A percentile compares a stretch with the other conserved stretches of the same genome.
These are phyloP conservation scores for Rutpela maculata DNA, from an alignment of 2,888 invertebrate genomes.

Conservation along the genomic window DNA sequence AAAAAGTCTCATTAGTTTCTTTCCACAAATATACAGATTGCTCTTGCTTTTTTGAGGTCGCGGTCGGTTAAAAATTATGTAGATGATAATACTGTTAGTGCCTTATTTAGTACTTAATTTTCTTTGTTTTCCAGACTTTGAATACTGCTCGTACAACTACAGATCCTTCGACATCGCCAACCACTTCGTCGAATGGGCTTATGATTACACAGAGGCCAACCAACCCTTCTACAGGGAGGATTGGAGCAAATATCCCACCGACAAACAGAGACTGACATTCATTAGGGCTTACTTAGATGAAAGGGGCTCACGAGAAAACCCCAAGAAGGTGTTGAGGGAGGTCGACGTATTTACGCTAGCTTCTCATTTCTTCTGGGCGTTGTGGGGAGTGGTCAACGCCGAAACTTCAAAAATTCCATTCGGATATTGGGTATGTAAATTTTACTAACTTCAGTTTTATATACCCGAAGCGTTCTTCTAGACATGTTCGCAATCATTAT, in stretches of 20 bases:
- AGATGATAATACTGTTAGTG: too few relatives aligned
- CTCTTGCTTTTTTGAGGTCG: too few relatives aligned
- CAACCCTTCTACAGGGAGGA: conserved; percentile 86
- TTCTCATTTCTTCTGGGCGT: conserved; percentile 94
- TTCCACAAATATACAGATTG: too few relatives aligned
- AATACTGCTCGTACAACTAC: conserved; percentile 96
- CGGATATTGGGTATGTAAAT: conserved; percentile 89
- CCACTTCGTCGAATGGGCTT: conserved; percentile 94
- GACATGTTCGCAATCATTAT: too few relatives aligned
- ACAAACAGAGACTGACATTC: conserved; percentile 82
- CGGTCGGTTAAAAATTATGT: too few relatives aligned
- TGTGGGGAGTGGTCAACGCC: conserved; percentile 94
- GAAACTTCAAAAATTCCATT: conserved; percentile 92
- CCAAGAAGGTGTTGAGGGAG: conserved; percentile 76
- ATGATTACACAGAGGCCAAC: conserved; percentile 88
- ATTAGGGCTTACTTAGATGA: conserved; percentile 78
- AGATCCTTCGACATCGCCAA: conserved; percentile 96
- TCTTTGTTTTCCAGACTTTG: conserved; percentile 81
- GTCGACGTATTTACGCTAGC: conserved; percentile 89
- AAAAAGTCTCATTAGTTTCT: too few relatives aligned
- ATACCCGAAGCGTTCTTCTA: too few relatives aligned
- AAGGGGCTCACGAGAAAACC: conserved; percentile 66
- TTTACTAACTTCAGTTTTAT: too few relatives aligned
- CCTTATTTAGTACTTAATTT: not conserved
- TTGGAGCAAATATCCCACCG: conserved; percentile 82